A percentile compares a stretch with the other conserved stretches of the same genome.
Conservation (phyloP, 2,888 invertebrate genomes). For the Conchocele bisecta region DNA sequence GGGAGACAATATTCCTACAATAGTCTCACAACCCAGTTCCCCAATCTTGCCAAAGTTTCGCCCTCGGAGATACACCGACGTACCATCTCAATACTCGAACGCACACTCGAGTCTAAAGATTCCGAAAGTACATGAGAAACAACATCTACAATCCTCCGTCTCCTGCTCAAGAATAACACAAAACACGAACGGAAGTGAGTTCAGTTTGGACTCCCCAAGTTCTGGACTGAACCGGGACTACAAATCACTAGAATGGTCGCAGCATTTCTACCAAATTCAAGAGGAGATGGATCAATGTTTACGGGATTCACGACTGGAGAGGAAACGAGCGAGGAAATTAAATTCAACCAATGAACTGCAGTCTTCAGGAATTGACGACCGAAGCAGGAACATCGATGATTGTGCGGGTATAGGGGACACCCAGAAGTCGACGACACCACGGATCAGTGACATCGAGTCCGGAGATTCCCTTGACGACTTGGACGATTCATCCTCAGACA, state of each 20-base stretch:
- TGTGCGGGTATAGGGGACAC: not conserved
- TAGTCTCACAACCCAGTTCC: slow-evolving; percentile 23
- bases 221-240: slow-evolving; percentile 58
- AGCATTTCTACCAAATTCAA: slow-evolving; percentile 74
- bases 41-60: slow-evolving; percentile 32
- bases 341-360: not conserved
- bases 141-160: slow-evolving; percentile 55
- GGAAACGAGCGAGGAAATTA: slow-evolving; percentile 17
- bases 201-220: slow-evolving; percentile 11
- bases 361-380: not conserved
- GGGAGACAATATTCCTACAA: slow-evolving; percentile 1
- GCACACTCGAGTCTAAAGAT: slow-evolving; percentile 53
- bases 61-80: slow-evolving; percentile 38
- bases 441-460: slow-evolving; percentile 44
- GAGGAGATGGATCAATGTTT: slow-evolving; percentile 74
- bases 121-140: slow-evolving; percentile 47
- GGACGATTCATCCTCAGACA: slow-evolving; percentile 57
- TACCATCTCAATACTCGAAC: slow-evolving; percentile 13
- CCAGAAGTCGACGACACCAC: not conserved
- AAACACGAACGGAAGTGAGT: slow-evolving; percentile 11
- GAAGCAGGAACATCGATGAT: slow-evolving; percentile 4
- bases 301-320: slow-evolving; percentile 40
- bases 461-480: slow-evolving; percentile 58
- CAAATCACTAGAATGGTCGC: slow-evolving; percentile 72
- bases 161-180: slow-evolving; percentile 55